A percentile compares a stretch with the other conserved stretches of the same genome.
Conservation (phyloP, 2,888 invertebrate genomes). For the Eucera pruinosa region DNA sequence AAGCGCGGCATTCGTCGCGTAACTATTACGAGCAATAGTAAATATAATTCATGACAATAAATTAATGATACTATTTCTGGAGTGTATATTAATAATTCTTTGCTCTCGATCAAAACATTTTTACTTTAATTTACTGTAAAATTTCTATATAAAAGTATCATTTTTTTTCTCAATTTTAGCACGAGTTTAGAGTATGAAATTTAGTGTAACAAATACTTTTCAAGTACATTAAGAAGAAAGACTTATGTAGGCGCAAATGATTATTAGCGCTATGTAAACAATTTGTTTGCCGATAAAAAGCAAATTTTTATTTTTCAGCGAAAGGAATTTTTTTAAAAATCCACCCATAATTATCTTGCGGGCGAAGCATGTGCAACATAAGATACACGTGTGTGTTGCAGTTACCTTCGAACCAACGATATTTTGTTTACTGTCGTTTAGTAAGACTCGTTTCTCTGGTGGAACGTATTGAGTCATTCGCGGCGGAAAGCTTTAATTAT, state of each 20-base stretch:
- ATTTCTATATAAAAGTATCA: too few relatives aligned
- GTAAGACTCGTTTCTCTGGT: neutral
- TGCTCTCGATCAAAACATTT: neutral
- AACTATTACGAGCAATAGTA: too few relatives aligned
- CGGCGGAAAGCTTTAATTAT: conserved; percentile 21
- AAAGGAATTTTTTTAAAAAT: conserved; percentile 9
- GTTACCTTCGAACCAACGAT: neutral
- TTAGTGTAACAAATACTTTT: too few relatives aligned
- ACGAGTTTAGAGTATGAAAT: too few relatives aligned
- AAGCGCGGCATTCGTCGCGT: neutral
- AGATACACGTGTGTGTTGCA: conserved; percentile 12
- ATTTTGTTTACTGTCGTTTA: conserved; percentile 5
- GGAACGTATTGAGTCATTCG: conserved; percentile 1
- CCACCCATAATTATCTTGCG: neutral
- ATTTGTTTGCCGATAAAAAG: neutral
- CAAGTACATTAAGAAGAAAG: too few relatives aligned
- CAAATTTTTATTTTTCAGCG: neutral
- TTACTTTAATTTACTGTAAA: neutral
- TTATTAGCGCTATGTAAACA: too few relatives aligned
- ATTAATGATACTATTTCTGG: neutral
- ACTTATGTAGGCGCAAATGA: too few relatives aligned
- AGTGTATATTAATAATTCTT: neutral
- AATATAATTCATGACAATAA: conserved; percentile 1
- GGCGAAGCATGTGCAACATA: neutral
- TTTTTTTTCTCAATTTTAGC: too few relatives aligned